Evolutionary conservation across 1,140 invertebrate species (phyloP).

Genomic region (Ganaspis sp.): DNA sequence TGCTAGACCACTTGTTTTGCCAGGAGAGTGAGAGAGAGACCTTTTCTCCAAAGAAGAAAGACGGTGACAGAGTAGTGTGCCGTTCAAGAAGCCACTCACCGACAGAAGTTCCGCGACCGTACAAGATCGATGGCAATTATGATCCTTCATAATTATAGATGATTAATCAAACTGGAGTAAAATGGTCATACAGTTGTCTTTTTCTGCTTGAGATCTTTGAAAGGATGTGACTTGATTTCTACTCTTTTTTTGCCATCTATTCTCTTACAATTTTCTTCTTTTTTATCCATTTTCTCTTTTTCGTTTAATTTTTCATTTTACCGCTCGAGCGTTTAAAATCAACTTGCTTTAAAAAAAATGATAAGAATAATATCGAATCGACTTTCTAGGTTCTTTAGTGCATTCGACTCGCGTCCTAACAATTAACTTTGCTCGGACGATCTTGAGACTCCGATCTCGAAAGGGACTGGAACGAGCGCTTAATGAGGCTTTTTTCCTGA

Average conservation of each 20-base stretch:
- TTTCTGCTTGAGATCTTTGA: background rate
- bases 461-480: background rate
- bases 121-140: conserved; percentile 23
- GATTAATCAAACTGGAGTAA: conserved; percentile 22
- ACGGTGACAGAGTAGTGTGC: conserved; percentile 42
- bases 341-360: no score
- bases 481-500: background rate
- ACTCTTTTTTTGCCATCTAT: background rate
- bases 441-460: conserved; percentile 8
- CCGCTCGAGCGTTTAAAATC: no score
- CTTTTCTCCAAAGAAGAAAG: conserved; percentile 36
- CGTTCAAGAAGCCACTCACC: conserved; percentile 30
- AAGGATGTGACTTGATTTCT: background rate
- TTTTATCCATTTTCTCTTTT: no score
- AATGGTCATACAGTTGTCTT: background rate
- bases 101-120: background rate
- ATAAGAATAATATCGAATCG: background rate
- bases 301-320: no score
- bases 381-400: background rate
- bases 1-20: conserved; percentile 57
- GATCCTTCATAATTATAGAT: conserved; percentile 11
- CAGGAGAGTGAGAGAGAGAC: conserved; percentile 43
- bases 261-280: background rate
- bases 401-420: conserved; percentile 22
- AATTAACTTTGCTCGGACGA: conserved; percentile 18